phyloP scores from a whole-genome alignment of 2,113 vertebrate species.

The Gadus chalcogrammus region DNA sequence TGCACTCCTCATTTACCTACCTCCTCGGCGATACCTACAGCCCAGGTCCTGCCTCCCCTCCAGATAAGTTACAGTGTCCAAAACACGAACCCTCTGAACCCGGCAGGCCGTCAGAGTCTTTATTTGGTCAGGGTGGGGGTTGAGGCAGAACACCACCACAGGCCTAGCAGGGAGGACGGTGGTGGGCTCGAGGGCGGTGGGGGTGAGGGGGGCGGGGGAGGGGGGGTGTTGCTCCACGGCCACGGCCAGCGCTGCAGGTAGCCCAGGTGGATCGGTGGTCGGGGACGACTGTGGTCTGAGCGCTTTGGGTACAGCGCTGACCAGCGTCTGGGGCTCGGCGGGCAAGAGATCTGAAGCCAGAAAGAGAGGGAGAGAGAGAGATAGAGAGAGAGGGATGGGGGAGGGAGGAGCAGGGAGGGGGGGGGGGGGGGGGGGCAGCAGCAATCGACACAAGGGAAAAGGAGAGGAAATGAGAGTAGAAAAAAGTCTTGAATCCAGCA shows the following conservation, averaged over 20 bases:
- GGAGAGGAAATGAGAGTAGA: too few relatives aligned
- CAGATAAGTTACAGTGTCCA: conserved; percentile 33
- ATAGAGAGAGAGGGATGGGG: background rate
- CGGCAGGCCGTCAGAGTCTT: background rate
- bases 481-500: too few relatives aligned
- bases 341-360: background rate
- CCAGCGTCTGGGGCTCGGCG: too few relatives aligned
- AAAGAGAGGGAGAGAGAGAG: background rate
- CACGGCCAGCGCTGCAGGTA: too few relatives aligned
- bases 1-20: conserved; percentile 49
- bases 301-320: too few relatives aligned
- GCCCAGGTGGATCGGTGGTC: too few relatives aligned
- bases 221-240: background rate
- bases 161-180: conserved; percentile 31
- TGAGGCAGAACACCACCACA: conserved; percentile 52
- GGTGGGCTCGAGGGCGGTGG: conserved; percentile 6
- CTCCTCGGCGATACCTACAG: conserved; percentile 17
- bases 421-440: too few relatives aligned
- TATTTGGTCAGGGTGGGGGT: background rate
- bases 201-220: background rate
- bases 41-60: conserved; percentile 36
- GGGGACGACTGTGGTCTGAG: too few relatives aligned
- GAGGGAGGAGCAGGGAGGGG: background rate
- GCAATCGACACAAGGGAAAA: too few relatives aligned
- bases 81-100: conserved; percentile 20